Evolutionary conservation across 2,113 vertebrate species (phyloP).

Genomic region (Laticauda laticaudata): DNA sequence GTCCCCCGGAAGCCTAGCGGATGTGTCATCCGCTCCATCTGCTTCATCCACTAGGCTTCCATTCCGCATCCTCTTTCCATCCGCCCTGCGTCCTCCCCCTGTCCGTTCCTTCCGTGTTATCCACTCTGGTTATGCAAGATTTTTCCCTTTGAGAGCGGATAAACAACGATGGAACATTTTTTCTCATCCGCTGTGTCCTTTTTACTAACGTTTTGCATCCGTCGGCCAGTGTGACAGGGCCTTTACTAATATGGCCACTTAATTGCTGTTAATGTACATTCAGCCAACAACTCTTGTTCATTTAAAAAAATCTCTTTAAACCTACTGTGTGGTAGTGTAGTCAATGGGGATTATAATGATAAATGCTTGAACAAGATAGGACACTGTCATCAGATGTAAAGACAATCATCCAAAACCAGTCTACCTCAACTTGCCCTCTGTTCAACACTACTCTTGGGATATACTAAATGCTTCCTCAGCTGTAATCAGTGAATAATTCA

Average conservation of each 20-base stretch:
- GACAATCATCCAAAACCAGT: constrained; percentile 28
- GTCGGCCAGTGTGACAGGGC: too few species aligned
- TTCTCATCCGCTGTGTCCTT: too few species aligned
- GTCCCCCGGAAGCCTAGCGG: too few species aligned
- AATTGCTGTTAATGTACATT: constrained; percentile 13
- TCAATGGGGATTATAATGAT: background rate
- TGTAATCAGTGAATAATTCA: constrained; percentile 84
- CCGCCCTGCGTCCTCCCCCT: too few species aligned
- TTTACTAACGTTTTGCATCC: too few species aligned
- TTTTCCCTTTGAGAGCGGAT: too few species aligned
- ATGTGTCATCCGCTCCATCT: too few species aligned
- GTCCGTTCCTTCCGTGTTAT: too few species aligned
- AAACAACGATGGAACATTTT: too few species aligned
- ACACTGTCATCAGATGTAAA: constrained; percentile 29
- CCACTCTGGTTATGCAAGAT: too few species aligned
- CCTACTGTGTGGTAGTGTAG: background rate
- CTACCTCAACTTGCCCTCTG: constrained; percentile 50
- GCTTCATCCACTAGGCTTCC: too few species aligned
- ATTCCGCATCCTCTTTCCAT: too few species aligned
- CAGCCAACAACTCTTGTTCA: background rate
- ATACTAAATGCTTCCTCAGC: constrained; percentile 77
- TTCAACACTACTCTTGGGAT: constrained; percentile 71
- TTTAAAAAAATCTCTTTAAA: constrained; percentile 3
- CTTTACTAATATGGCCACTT: background rate
- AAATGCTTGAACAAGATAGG: constrained; percentile 30